These are phyloP conservation scores for Electrophaes corylata DNA, from an alignment of 2,888 invertebrate genomes.

Conservation along the genomic window DNA sequence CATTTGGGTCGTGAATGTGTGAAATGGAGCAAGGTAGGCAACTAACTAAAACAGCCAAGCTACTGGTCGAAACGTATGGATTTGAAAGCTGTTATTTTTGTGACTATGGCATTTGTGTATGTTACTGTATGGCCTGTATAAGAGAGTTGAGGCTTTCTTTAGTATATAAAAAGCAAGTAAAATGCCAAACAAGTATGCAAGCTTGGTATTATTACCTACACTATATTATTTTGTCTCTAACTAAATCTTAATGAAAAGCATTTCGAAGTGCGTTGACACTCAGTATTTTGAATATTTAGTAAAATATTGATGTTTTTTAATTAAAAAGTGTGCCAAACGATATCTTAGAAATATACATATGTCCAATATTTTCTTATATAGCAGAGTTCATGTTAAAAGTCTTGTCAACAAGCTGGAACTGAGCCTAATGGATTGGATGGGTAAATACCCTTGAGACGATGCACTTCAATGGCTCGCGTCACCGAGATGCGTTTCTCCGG, in stretches of 20 bases:
- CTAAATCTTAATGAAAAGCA: neutral
- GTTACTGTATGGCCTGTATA: neutral
- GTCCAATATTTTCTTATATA: conserved; percentile 10
- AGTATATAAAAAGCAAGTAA: too few species aligned
- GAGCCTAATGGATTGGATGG: conserved; percentile 29
- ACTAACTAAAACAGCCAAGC: conserved; percentile 8
- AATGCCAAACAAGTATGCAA: too few species aligned
- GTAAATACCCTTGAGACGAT: conserved; percentile 21
- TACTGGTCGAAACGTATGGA: neutral
- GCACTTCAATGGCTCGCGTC: conserved; percentile 15
- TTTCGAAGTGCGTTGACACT: conserved; percentile 17
- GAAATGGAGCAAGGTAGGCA: conserved; percentile 37
- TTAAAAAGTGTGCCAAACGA: conserved; percentile 18
- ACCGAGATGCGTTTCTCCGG: conserved; percentile 18
- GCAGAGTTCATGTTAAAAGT: conserved; percentile 19
- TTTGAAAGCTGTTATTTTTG: neutral
- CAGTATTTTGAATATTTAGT: conserved; percentile 12
- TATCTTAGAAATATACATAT: conserved; percentile 6
- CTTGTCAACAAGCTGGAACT: conserved; percentile 21
- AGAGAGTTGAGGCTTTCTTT: too few species aligned
- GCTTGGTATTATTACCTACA: too few species aligned
- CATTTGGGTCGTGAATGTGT: conserved; percentile 29
- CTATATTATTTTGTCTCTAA: too few species aligned
- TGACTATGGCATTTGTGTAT: neutral
- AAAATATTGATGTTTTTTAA: conserved; percentile 18